Base-by-base conservation (phyloP, 53 echinoderm and acorn worm genomes). In the Paelopatides confundens region DNA sequence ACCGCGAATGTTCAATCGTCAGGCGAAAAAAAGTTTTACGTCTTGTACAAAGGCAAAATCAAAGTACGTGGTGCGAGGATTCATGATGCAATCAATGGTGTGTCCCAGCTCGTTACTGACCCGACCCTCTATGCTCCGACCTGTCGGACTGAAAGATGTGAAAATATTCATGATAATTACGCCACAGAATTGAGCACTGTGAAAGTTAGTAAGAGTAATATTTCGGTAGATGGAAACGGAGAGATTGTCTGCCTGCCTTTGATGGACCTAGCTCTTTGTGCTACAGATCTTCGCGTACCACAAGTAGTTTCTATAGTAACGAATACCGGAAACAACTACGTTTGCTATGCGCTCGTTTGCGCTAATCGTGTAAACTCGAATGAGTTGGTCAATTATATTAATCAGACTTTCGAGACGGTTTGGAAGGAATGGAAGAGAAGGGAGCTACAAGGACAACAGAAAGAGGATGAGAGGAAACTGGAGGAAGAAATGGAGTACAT, bases 361-460 rank as follows among this genome's bases (percentile, higher is more conserved):
- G 40, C 63, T 15, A 83, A 83, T 37, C 63, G 84, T 3, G 65
- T 83, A 6, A 83, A 83, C 31, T 63, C 84, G 4, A 83, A 65
- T 13, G 84, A 83, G 18, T 26, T 83, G 12, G 84, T 83, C 8
- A 83, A 83, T 35, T 11, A 62, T 38, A 65, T 83, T 35, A 83
- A 83, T 62, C 84, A 83, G 37, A 83, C 84, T 4, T 83, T 83
- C 35, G 84, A 83, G 15, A 27, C 65, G 21, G 84, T 83, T 26
- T 83, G 84, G 84, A 83, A 83, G 65, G 84, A 83, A 31, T 83
- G 84, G 84, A 83, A 83, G 84, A 83, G 84, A 27, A 83, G 65
- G 30, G 84, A 83, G 65, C 30, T 29, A 13, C 84, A 83, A 21
- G 84, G 35, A 43, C 36, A 23, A 26, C 63, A 64, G 37, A 63